phyloP scores from a whole-genome alignment of 2,888 invertebrate species.

The Sclerodermus sp. region DNA sequence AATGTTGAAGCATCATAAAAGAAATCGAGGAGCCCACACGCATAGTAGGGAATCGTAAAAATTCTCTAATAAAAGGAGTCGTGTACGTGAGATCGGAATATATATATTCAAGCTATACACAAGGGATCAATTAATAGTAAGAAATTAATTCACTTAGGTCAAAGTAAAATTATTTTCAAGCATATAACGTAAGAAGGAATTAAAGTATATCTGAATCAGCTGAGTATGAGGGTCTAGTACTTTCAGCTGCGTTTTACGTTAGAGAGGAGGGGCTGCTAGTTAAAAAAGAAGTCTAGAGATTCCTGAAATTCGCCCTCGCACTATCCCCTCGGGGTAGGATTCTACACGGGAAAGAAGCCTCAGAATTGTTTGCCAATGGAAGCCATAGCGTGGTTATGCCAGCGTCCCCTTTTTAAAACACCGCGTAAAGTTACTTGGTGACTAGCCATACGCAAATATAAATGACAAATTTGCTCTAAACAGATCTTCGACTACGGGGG shows the following conservation, averaged over 20 bases:
- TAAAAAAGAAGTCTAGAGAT: slow-evolving; percentile 6
- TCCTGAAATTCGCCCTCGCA: no score
- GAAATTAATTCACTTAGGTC: no score
- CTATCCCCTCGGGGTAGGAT: slow-evolving; percentile 33
- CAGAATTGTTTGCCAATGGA: slow-evolving; percentile 50
- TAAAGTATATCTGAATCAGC: slow-evolving; percentile 27
- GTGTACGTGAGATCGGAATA: no score
- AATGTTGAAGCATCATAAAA: not conserved
- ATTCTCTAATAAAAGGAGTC: slow-evolving; percentile 6
- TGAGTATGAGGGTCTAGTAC: slow-evolving; percentile 6
- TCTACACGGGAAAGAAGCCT: slow-evolving; percentile 40
- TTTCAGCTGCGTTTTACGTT: no score
- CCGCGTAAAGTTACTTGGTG: no score
- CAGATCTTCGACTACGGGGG: no score
- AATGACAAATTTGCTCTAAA: no score
- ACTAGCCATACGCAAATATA: no score
- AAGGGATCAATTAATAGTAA: no score
- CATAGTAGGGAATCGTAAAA: no score
- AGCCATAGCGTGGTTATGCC: slow-evolving; percentile 33
- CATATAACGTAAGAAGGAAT: not conserved
- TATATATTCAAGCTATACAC: no score
- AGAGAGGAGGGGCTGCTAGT: no score
- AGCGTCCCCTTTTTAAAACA: not conserved
- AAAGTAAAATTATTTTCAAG: not conserved
- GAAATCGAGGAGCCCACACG: slow-evolving; percentile 1